phyloP scores from a whole-genome alignment of 2,888 invertebrate genomes.

The Drosophila incognita region DNA sequence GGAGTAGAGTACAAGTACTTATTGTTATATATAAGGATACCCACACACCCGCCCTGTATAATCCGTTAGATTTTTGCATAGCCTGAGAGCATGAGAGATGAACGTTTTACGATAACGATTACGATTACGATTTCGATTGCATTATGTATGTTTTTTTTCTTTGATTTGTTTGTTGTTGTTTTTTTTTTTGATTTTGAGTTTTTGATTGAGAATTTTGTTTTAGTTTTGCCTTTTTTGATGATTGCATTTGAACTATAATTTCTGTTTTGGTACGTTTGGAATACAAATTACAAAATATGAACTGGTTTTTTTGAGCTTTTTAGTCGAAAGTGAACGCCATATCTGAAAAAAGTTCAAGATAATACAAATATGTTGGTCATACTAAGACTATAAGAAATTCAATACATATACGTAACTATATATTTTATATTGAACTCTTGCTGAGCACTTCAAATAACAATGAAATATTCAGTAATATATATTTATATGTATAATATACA shows the following conservation, averaged over 20 bases:
- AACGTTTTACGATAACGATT: constrained; percentile 55
- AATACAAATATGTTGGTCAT: constrained; percentile 57
- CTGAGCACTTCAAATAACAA: constrained; percentile 21
- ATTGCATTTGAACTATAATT: constrained; percentile 68
- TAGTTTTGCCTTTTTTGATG: constrained; percentile 46
- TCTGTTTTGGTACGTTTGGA: constrained; percentile 58
- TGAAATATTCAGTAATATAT: constrained; percentile 12
- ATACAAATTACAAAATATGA: constrained; percentile 72
- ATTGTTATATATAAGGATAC: constrained; percentile 55
- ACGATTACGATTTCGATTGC: constrained; percentile 44
- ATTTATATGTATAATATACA: constrained; percentile 28
- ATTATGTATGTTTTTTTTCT: neutral
- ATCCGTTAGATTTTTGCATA: constrained; percentile 58
- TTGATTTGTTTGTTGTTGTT: constrained; percentile 2
- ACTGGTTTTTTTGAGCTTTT: constrained; percentile 43
- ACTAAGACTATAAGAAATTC: constrained; percentile 24
- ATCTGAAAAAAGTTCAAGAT: constrained; percentile 83
- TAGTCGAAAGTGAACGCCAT: constrained; percentile 85
- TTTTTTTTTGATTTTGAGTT: constrained; percentile 21
- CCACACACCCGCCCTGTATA: constrained; percentile 78
- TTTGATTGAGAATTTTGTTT: constrained; percentile 24
- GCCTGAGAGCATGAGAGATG: constrained; percentile 74
- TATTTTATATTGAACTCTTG: constrained; percentile 7
- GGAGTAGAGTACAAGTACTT: constrained; percentile 48
- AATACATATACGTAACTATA: constrained; percentile 26